Percentiles rank a stretch among this genome's conserved stretches.
Conservation (phyloP, 2,888 invertebrate genomes). For the Lapara coniferarum region DNA sequence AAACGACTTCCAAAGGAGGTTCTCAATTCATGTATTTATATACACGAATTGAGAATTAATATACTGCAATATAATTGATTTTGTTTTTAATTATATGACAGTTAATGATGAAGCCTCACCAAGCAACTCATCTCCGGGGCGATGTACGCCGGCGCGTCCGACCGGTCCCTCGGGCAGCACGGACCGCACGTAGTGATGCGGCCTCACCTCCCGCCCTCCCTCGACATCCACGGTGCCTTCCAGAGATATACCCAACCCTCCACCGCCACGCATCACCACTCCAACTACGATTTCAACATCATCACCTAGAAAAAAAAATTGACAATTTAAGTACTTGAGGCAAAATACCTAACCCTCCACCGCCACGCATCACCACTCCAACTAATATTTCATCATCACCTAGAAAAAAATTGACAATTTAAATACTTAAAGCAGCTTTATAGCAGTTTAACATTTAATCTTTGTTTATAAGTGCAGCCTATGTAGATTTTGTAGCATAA, state of each 20-base stretch:
- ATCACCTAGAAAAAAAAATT: constrained; percentile 66
- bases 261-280: constrained; percentile 87
- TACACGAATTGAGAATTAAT: too few relatives aligned
- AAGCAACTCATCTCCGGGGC: constrained; percentile 97
- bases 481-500: too few relatives aligned
- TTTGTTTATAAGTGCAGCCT: too few relatives aligned
- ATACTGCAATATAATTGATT: too few relatives aligned
- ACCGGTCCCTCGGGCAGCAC: constrained; percentile 99
- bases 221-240: constrained; percentile 99
- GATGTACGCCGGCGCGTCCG: constrained; percentile 93
- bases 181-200: constrained; percentile 99
- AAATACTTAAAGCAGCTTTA: too few relatives aligned
- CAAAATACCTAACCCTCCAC: constrained; percentile 97
- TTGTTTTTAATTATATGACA: neutral
- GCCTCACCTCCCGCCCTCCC: constrained; percentile 97
- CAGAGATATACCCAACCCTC: constrained; percentile 97
- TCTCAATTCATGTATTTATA: neutral
- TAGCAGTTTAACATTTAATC: neutral
- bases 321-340: too few relatives aligned
- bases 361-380: constrained; percentile 86
- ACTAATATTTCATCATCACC: constrained; percentile 79
- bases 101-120: constrained; percentile 49
- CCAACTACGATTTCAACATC: constrained; percentile 81
- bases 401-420: constrained; percentile 35
- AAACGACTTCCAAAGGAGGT: neutral